phyloP scores from a whole-genome alignment of 2,113 vertebrate genomes.

The Plecturocebus donacophilus region DNA sequence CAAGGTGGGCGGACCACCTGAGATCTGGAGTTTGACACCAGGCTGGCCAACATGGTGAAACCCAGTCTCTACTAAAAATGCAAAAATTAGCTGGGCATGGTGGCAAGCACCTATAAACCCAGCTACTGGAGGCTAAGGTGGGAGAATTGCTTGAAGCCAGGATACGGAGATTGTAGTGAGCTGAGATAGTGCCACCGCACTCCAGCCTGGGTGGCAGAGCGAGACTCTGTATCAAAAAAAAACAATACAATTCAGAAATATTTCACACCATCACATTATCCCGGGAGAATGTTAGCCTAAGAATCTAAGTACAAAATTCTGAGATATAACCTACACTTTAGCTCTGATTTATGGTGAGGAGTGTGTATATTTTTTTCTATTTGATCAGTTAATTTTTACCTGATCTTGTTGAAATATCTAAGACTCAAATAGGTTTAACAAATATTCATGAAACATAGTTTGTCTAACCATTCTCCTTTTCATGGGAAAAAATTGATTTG shows the following conservation, averaged over 20 bases:
- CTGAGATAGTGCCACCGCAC: too few species aligned
- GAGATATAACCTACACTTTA: background rate
- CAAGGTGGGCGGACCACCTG: too few species aligned
- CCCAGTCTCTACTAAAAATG: too few species aligned
- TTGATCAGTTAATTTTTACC: background rate
- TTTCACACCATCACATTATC: background rate
- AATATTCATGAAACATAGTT: background rate
- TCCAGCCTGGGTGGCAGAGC: too few species aligned
- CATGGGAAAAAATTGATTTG: background rate
- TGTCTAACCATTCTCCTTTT: background rate
- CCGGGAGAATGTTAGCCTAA: background rate
- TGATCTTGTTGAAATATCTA: background rate
- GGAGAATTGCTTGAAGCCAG: too few species aligned
- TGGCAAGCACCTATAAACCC: too few species aligned
- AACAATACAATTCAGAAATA: background rate
- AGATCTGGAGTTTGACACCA: too few species aligned
- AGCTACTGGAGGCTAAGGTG: too few species aligned
- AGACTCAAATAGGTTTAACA: background rate
- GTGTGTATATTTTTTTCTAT: background rate
- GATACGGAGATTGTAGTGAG: too few species aligned
- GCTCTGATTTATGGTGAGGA: background rate
- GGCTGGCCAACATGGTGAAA: too few species aligned
- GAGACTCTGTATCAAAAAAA: too few species aligned
- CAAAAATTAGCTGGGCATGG: too few species aligned
- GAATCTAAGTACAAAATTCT: background rate